Percentiles rank a stretch among this genome's conserved stretches.
These are phyloP conservation scores for Pseudachorutes palmiensis DNA, from an alignment of 1,140 invertebrate species.

Conservation along the genomic window DNA sequence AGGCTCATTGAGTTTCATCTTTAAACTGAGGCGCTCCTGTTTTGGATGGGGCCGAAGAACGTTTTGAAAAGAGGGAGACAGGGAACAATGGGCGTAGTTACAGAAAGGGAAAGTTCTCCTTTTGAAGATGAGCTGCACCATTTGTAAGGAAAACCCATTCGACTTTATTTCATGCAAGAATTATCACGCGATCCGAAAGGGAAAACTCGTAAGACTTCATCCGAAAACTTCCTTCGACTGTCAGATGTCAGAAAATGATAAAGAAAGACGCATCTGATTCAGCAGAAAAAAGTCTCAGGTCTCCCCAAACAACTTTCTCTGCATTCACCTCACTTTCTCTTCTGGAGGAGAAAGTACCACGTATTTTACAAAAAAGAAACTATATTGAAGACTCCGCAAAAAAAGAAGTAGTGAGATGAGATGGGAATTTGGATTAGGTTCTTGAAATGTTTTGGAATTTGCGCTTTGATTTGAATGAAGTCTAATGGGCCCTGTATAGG, in stretches of 20 bases:
- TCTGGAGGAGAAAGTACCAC: background rate
- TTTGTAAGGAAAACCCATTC: background rate
- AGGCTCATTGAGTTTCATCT: too few relatives aligned
- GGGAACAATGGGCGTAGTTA: too few relatives aligned
- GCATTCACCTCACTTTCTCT: background rate
- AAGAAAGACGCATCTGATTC: background rate
- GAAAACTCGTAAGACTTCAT: background rate
- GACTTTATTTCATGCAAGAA: background rate
- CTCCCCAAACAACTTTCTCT: background rate
- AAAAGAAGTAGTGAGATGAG: too few relatives aligned
- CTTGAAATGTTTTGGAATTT: background rate
- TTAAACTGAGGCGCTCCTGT: too few relatives aligned
- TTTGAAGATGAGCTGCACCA: background rate
- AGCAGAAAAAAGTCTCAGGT: background rate
- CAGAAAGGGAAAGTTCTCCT: too few relatives aligned
- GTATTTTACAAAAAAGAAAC: background rate
- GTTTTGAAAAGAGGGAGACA: too few relatives aligned
- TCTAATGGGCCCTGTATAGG: background rate
- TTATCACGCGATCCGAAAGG: background rate
- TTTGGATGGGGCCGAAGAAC: too few relatives aligned
- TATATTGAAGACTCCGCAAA: background rate
- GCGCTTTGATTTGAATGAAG: background rate
- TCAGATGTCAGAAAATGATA: constrained; percentile 2
- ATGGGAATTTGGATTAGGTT: background rate
- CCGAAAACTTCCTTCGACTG: background rate